phyloP scores from a whole-genome alignment of 2,113 vertebrate species.

The Canis aureus region DNA sequence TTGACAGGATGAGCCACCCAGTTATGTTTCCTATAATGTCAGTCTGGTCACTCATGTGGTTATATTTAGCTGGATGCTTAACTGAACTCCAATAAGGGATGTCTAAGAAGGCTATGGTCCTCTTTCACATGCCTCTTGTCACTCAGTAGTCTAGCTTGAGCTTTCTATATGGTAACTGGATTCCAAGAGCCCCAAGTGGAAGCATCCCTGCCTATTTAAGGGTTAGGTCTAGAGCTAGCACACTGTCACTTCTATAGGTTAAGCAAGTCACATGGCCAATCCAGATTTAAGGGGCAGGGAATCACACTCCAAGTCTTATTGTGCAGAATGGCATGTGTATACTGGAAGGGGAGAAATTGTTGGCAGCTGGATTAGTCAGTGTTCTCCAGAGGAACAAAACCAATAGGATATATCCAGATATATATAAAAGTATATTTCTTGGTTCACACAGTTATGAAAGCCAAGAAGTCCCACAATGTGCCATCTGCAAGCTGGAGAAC shows the following conservation, averaged over 20 bases:
- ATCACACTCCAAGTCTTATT: not conserved
- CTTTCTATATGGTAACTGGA: not conserved
- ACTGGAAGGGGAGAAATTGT: not conserved
- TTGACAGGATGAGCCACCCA: not conserved
- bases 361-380: not conserved
- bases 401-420: not conserved
- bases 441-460: not conserved
- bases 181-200: not conserved
- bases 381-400: not conserved
- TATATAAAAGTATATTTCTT: not conserved
- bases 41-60: not conserved
- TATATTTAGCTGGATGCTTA: not conserved
- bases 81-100: not conserved
- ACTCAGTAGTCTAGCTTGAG: not conserved
- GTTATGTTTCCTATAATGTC: not conserved
- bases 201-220: not conserved
- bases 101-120: not conserved
- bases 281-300: not conserved
- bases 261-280: not conserved
- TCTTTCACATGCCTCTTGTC: not conserved
- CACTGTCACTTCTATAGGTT: not conserved
- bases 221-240: not conserved
- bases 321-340: not conserved
- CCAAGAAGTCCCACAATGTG: not conserved
- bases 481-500: not conserved